phyloP scores from a whole-genome alignment of 2,797 vertebrate genomes.

The Pantherophis vulpinus region DNA sequence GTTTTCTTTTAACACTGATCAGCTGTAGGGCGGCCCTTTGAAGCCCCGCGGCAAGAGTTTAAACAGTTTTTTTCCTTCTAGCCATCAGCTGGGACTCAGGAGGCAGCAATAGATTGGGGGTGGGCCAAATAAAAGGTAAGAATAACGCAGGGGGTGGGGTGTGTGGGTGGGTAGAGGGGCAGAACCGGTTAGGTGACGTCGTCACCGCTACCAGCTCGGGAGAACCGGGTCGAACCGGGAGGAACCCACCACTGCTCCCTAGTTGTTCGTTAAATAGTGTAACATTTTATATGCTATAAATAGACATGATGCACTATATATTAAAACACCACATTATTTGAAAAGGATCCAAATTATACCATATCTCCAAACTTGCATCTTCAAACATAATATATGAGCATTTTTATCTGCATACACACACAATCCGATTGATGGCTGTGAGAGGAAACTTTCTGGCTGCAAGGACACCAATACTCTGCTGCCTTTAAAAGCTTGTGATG shows the following conservation, averaged over 20 bases:
- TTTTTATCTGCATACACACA: background rate
- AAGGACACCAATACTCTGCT: background rate
- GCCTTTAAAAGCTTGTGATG: background rate
- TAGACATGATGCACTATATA: background rate
- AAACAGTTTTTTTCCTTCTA: too few relatives aligned
- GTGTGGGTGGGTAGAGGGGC: too few relatives aligned
- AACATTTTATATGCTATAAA: background rate
- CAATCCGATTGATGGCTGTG: background rate
- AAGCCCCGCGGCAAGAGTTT: too few relatives aligned
- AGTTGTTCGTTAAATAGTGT: background rate
- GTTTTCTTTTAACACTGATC: too few relatives aligned
- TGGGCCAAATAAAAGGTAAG: too few relatives aligned
- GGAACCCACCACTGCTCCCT: background rate
- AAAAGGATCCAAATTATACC: background rate
- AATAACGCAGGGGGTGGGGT: too few relatives aligned
- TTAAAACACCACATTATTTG: background rate
- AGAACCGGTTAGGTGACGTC: too few relatives aligned
- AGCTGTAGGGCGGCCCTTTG: too few relatives aligned
- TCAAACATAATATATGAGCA: background rate
- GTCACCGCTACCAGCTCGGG: too few relatives aligned
- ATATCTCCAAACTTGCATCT: background rate
- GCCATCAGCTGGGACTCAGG: too few relatives aligned
- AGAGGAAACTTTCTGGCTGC: background rate
- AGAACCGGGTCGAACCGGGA: too few relatives aligned
- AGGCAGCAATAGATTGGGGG: too few relatives aligned